These are phyloP conservation scores for Anguilla japonica DNA, from an alignment of 2,113 vertebrate species.

Conservation along the genomic window DNA sequence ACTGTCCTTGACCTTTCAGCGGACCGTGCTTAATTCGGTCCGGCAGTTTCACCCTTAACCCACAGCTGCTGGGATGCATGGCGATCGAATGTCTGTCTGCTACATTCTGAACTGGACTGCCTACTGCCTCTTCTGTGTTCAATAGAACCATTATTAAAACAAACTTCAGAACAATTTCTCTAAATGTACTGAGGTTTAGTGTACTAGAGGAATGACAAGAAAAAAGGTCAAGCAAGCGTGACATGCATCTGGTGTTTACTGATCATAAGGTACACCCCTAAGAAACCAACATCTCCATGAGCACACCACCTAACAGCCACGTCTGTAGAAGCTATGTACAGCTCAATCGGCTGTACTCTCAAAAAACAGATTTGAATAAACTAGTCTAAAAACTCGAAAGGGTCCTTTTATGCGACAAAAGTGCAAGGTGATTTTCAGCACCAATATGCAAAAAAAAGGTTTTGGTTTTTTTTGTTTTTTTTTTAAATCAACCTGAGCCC, in stretches of 20 bases:
- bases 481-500: too few relatives aligned
- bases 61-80: not conserved
- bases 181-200: too few relatives aligned
- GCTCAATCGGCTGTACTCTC: not conserved
- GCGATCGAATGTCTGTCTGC: slow-evolving; percentile 25
- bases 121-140: slow-evolving; percentile 25
- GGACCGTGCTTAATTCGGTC: not conserved
- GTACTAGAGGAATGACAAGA: not conserved
- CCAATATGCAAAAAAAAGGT: not conserved
- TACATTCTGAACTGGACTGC: slow-evolving; percentile 35
- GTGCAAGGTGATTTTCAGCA: not conserved
- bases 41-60: not conserved
- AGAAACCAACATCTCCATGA: too few relatives aligned
- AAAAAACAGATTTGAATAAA: not conserved
- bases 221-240: not conserved
- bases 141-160: too few relatives aligned
- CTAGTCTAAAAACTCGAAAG: not conserved
- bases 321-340: not conserved
- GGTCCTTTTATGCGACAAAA: too few relatives aligned
- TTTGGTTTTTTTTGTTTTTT: too few relatives aligned
- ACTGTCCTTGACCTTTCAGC: slow-evolving; percentile 10
- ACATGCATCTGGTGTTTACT: too few relatives aligned
- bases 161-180: too few relatives aligned
- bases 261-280: too few relatives aligned
- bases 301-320: too few relatives aligned